phyloP scores from a whole-genome alignment of 1,140 invertebrate genomes.

The Drosophila ironensis region DNA sequence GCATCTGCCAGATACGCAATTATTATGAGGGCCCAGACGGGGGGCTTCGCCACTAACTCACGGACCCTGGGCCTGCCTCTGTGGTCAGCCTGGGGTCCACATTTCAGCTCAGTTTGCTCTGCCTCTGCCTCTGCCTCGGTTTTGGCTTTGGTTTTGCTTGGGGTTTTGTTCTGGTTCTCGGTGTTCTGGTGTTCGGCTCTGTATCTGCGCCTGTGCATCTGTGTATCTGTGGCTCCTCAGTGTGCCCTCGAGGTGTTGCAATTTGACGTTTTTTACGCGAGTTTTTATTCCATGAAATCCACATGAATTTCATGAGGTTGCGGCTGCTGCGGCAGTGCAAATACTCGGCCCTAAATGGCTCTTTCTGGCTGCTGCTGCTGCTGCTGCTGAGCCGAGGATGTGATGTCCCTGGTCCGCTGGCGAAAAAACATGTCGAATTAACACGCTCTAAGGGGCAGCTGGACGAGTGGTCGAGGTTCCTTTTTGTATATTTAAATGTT shows the following conservation, averaged over 20 bases:
- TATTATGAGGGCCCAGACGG: constrained; percentile 66
- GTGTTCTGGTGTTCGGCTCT: constrained; percentile 4
- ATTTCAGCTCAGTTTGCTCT: constrained; percentile 25
- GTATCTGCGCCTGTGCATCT: constrained; percentile 1
- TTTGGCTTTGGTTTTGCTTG: too few relatives aligned
- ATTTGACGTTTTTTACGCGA: constrained; percentile 81
- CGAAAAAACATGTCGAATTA: constrained; percentile 81
- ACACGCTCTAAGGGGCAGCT: constrained; percentile 71
- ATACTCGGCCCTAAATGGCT: constrained; percentile 77
- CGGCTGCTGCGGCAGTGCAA: constrained; percentile 65
- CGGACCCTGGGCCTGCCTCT: constrained; percentile 43
- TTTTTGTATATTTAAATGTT: constrained; percentile 73
- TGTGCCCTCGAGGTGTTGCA: constrained; percentile 80
- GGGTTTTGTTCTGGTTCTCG: too few relatives aligned
- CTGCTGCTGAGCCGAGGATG: background rate
- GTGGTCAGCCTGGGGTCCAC: constrained; percentile 10
- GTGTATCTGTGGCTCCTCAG: constrained; percentile 31
- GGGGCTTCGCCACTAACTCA: constrained; percentile 49
- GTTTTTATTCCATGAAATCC: constrained; percentile 77
- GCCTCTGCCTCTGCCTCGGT: background rate
- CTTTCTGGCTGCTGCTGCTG: constrained; percentile 6
- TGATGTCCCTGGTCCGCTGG: constrained; percentile 42
- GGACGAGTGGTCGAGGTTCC: constrained; percentile 29
- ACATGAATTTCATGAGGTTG: constrained; percentile 50
- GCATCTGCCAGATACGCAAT: constrained; percentile 82